phyloP scores from a whole-genome alignment of 2,888 invertebrate species.

The Amorpha juglandis region DNA sequence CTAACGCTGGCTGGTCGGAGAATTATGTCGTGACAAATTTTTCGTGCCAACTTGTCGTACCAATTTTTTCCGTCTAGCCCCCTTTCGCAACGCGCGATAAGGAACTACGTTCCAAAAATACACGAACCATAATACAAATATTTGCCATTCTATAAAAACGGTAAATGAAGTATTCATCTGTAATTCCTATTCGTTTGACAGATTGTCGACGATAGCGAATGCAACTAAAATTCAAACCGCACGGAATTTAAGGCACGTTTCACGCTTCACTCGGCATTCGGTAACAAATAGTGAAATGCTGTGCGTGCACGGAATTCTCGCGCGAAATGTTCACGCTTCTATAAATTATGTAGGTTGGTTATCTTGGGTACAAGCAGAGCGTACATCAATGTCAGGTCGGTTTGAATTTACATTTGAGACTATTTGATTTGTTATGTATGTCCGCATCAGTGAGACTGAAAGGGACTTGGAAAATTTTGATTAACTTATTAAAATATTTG shows the following conservation, averaged over 20 bases:
- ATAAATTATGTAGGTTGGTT: not conserved
- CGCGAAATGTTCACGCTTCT: not conserved
- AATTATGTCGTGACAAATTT: too few species aligned
- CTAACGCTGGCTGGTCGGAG: too few species aligned
- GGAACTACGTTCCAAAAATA: too few species aligned
- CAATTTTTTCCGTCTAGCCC: too few species aligned
- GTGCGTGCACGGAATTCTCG: not conserved
- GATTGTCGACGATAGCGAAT: not conserved
- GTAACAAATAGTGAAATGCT: not conserved
- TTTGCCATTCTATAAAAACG: too few species aligned
- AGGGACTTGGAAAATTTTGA: too few species aligned
- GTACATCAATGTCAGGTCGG: not conserved
- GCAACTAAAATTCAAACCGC: conserved; percentile 11
- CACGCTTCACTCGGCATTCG: not conserved
- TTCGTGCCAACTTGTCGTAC: too few species aligned
- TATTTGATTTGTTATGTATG: not conserved
- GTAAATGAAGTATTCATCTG: too few species aligned
- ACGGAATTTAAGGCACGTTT: conserved; percentile 10
- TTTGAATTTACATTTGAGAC: not conserved
- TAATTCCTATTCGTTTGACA: not conserved
- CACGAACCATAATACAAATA: too few species aligned
- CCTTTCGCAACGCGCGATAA: too few species aligned
- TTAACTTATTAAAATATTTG: too few species aligned
- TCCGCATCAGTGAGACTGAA: too few species aligned
- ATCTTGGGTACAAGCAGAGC: not conserved